Conservation (phyloP, 2,113 vertebrate genomes). For the Chrysemys picta region DNA sequence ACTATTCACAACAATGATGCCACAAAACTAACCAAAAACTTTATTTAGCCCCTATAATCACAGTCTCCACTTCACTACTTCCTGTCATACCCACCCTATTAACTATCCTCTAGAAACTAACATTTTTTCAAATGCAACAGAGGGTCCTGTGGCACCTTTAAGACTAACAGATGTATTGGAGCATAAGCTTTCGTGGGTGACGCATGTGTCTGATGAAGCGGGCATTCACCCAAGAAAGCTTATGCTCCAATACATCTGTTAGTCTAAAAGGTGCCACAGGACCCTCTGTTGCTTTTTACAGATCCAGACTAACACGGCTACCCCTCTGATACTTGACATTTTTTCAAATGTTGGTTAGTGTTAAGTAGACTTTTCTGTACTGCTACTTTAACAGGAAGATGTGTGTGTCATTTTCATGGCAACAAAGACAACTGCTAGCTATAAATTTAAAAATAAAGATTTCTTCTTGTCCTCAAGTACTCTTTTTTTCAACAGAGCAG, state of each 20-base stretch:
- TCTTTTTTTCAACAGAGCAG: neutral
- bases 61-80: accelerated
- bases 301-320: too few species aligned
- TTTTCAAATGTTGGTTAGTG: too few species aligned
- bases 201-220: too few species aligned
- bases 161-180: too few species aligned
- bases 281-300: too few species aligned
- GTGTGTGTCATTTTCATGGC: neutral
- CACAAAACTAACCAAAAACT: accelerated
- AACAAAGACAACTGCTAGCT: neutral
- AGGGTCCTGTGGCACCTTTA: too few species aligned
- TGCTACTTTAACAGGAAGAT: neutral
- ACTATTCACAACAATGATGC: neutral
- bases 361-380: neutral
- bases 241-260: too few species aligned
- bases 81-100: neutral
- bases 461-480: neutral
- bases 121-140: too few species aligned
- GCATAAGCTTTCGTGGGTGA: too few species aligned
- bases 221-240: too few species aligned
- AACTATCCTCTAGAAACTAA: accelerated
- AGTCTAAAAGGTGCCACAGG: too few species aligned
- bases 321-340: too few species aligned
- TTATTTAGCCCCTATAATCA: accelerated
- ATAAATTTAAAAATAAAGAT: neutral